Conservation (phyloP, 2,797 vertebrate species). For the Benthosema pterotum region DNA sequence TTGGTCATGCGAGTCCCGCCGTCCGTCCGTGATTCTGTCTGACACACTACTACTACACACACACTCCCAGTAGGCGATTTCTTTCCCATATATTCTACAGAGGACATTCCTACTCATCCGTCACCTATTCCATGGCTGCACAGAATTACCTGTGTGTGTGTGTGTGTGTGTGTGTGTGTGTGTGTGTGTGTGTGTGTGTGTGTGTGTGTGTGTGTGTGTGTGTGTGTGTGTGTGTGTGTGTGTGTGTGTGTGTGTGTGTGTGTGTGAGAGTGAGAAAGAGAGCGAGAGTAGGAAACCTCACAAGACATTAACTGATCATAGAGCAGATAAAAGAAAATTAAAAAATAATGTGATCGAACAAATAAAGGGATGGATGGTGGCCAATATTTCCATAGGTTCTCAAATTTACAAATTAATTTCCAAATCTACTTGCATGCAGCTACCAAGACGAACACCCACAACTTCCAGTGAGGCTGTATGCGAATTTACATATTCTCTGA, state of each 20-base stretch:
- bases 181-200: not conserved
- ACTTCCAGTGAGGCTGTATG: not conserved
- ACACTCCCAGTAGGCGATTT: no score
- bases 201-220: constrained; percentile 2
- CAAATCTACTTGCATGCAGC: no score
- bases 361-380: not conserved
- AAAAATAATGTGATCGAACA: not conserved
- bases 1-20: no score
- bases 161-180: constrained; percentile 8
- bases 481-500: not conserved
- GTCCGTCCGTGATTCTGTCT: no score
- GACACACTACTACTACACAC: no score
- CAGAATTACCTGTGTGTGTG: not conserved
- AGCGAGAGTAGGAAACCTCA: no score
- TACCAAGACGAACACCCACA: no score
- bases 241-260: not conserved
- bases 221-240: constrained; percentile 11
- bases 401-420: not conserved
- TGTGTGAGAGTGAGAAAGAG: not conserved
- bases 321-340: not conserved
- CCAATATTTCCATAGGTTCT: not conserved
- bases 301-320: not conserved
- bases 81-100: no score
- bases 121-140: not conserved
- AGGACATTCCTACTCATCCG: no score